These are phyloP conservation scores for Metopia argyrocephala DNA, from an alignment of 2,888 invertebrate species.

Conservation along the genomic window DNA sequence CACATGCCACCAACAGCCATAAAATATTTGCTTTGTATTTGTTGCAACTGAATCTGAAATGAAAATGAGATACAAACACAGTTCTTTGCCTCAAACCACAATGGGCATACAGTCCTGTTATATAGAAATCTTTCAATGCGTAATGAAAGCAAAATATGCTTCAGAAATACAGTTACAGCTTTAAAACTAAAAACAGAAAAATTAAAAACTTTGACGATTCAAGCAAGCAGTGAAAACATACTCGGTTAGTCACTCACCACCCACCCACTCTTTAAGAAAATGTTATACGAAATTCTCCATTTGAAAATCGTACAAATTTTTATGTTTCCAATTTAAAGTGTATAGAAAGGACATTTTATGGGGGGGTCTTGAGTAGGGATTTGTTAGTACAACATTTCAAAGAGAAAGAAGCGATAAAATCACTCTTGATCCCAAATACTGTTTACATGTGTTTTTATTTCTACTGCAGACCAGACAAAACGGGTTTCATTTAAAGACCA, in stretches of 20 bases:
- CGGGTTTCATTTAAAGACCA: neutral
- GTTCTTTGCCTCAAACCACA: slow-evolving; percentile 11
- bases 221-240: no score
- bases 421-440: neutral
- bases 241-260: no score
- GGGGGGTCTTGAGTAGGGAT: neutral
- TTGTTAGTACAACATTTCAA: neutral
- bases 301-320: slow-evolving; percentile 6
- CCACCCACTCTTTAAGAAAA: no score
- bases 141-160: no score
- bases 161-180: neutral
- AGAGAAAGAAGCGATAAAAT: no score
- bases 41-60: slow-evolving; percentile 1
- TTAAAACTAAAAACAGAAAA: neutral
- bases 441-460: neutral
- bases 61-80: neutral
- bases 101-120: no score
- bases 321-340: neutral
- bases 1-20: slow-evolving; percentile 35
- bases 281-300: slow-evolving; percentile 1
- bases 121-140: no score
- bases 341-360: neutral
- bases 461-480: neutral
- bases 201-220: no score
- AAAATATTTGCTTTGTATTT: slow-evolving; percentile 26